Percentiles rank a stretch among this genome's conserved stretches.
phyloP scores from a whole-genome alignment of 2,888 invertebrate species.

The Periphyllus acericola region DNA sequence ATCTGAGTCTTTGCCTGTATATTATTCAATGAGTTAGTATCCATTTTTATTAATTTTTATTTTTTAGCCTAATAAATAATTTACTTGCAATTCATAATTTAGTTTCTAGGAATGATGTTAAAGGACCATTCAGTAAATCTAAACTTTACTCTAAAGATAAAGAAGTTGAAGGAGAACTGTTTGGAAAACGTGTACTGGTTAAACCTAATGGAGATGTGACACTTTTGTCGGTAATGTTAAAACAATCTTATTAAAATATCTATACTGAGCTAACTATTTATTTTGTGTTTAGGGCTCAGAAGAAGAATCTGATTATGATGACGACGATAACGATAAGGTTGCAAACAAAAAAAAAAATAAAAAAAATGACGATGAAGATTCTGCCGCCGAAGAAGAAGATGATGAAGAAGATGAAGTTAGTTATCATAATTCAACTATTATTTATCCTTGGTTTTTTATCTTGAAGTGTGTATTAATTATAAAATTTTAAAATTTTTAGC shows the following conservation, averaged over 20 bases:
- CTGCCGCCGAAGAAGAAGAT: constrained; percentile 4
- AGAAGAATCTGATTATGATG: constrained; percentile 47
- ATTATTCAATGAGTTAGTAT: constrained; percentile 75
- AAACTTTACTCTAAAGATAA: constrained; percentile 70
- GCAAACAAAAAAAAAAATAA: constrained; percentile 29
- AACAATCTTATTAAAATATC: neutral
- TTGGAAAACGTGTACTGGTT: constrained; percentile 70
- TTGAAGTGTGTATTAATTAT: neutral
- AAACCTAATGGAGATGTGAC: constrained; percentile 73
- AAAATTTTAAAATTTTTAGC: constrained; percentile 5
- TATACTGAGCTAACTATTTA: neutral
- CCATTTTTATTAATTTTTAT: neutral
- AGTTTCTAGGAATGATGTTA: constrained; percentile 72
- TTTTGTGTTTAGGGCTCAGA: constrained; percentile 43
- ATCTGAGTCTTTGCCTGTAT: constrained; percentile 76
- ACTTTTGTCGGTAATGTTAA: constrained; percentile 63
- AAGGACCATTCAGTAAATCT: constrained; percentile 70
- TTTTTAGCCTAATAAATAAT: neutral
- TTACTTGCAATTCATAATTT: constrained; percentile 67
- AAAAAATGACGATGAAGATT: neutral
- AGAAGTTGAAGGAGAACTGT: constrained; percentile 72
- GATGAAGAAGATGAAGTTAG: constrained; percentile 27
- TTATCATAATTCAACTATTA: neutral
- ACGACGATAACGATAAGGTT: neutral
- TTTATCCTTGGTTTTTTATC: neutral